Percentiles rank a stretch among this genome's conserved stretches.
Evolutionary conservation across 2,797 vertebrate species (phyloP).

Genomic region (Poecilia gillii): DNA sequence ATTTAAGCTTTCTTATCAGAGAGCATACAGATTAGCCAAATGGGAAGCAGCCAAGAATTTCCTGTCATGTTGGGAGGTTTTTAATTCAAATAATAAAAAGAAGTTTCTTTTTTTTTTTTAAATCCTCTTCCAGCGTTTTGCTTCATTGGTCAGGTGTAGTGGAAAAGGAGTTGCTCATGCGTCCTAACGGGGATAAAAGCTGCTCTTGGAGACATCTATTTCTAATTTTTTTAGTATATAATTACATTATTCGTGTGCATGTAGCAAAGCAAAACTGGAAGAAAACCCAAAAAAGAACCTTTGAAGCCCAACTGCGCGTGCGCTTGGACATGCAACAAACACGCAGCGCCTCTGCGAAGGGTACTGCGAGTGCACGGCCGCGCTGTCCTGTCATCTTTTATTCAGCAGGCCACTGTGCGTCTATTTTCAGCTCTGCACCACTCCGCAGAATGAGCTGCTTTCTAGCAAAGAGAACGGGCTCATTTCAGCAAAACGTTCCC

Average conservation of each 20-base stretch:
- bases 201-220: constrained; percentile 42
- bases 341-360: constrained; percentile 36
- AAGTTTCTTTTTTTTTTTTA: neutral
- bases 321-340: constrained; percentile 24
- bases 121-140: constrained; percentile 33
- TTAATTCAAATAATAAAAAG: constrained; percentile 23
- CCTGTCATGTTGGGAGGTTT: constrained; percentile 10
- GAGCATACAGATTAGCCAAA: constrained; percentile 62
- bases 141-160: constrained; percentile 50
- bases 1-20: constrained; percentile 56
- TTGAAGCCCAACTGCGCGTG: constrained; percentile 11
- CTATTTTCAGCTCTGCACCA: constrained; percentile 64
- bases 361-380: constrained; percentile 41
- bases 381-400: constrained; percentile 64
- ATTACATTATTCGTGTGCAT: constrained; percentile 6
- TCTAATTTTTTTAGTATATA: constrained; percentile 44
- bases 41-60: constrained; percentile 31
- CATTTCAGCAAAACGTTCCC: constrained; percentile 49
- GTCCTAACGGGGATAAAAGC: constrained; percentile 42
- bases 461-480: constrained; percentile 57
- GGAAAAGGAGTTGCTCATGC: constrained; percentile 63
- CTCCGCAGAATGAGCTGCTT: constrained; percentile 55
- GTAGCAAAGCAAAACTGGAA: constrained; percentile 3
- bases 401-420: constrained; percentile 57
- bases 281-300: neutral